Base-by-base conservation (phyloP, 2,888 invertebrate genomes). In the Xylocampa areola region DNA sequence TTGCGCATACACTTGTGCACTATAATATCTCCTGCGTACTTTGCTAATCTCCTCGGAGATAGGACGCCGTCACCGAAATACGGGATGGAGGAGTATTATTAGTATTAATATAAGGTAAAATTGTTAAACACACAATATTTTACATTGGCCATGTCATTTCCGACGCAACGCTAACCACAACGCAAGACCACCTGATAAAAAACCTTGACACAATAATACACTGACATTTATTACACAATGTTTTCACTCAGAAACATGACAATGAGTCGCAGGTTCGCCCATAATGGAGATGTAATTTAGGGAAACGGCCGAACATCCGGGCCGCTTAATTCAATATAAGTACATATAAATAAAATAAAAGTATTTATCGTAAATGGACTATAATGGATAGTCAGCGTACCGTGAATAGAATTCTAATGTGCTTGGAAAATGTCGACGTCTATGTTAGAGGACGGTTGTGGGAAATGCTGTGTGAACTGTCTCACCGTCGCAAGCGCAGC, bases 221-320 rank as follows among this genome's bases (percentile, higher is more conserved):
- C 33, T 29, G 30, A 65, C 37, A 47, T 65, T 55, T 44, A 52
- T 53, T 48, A 63, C 33, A 58, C 44, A 45, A 61, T 63, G 51
- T 64, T 72, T 64, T 62, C 49, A 61, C 54, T 54, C 54, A 59
- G 37, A 73, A 68, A 69, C 61, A 67, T 68, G 62, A 82, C 82
- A 79, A 80, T 86, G 84, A 87, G 76, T 84, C 77, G 85, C 83
- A 73, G 74, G 79, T 84, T 79, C 64, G 52, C 29, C 61, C 62
- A 77, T 84, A 84, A 85, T 83, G 77, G 77, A 82, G 79, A 79
- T 79, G 83, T 84, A 86, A 88, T 85, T 84, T 80, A 65, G 80
- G 76, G 78, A 83, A 85, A 80, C 79, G 75, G 71, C 76, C 67
- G 62, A 65, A 79, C 86, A 81, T 88, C 88, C 88, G 87, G 83